These are phyloP conservation scores for Glyphotaelius pellucidus DNA, from an alignment of 2,888 invertebrate species.

Conservation along the genomic window DNA sequence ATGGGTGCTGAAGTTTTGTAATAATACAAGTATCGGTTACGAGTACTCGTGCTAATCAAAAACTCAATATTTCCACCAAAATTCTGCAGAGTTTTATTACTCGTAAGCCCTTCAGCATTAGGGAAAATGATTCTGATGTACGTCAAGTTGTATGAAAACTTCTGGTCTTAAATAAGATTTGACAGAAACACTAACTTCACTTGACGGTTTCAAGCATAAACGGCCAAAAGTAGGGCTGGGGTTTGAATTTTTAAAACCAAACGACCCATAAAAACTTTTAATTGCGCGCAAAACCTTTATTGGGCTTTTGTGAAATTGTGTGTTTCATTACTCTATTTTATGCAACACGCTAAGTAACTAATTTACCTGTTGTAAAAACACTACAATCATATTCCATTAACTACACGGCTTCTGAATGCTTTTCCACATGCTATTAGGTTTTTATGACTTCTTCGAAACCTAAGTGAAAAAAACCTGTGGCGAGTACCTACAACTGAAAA, in stretches of 20 bases:
- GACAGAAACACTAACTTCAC: slow-evolving; percentile 36
- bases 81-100: not conserved
- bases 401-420: not conserved
- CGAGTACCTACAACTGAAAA: too few species aligned
- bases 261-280: not conserved
- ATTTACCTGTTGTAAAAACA: not conserved
- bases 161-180: slow-evolving; percentile 37
- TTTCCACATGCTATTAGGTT: not conserved
- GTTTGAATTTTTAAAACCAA: not conserved
- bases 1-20: not conserved
- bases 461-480: too few species aligned
- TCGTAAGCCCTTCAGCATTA: not conserved
- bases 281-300: not conserved
- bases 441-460: too few species aligned
- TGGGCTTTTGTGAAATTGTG: not conserved
- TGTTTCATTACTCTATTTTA: not conserved
- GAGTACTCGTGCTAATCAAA: not conserved
- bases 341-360: not conserved
- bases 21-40: not conserved
- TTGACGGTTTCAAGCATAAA: slow-evolving; percentile 2
- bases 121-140: slow-evolving; percentile 30
- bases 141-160: slow-evolving; percentile 41
- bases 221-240: not conserved
- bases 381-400: not conserved
- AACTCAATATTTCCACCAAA: not conserved